Conservation (phyloP, 2,797 vertebrate genomes). For the Gymnothorax reevesii region DNA sequence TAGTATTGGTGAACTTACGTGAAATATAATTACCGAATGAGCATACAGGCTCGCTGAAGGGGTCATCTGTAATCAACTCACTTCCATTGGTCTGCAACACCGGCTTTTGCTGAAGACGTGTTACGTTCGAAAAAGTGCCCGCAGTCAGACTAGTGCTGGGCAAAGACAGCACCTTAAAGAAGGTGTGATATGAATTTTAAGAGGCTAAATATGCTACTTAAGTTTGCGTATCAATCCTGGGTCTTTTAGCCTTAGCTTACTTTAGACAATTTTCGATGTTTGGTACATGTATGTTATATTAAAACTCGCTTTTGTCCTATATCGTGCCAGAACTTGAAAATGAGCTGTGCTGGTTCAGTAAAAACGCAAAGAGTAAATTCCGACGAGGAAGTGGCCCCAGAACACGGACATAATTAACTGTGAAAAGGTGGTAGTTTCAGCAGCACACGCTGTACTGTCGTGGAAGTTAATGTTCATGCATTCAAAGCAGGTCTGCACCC, state of each 20-base stretch:
- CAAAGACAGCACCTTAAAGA: not conserved
- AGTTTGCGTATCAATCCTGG: not conserved
- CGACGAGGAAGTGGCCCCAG: constrained; percentile 48
- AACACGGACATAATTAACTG: constrained; percentile 47
- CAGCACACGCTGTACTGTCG: constrained; percentile 31
- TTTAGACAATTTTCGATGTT: constrained; percentile 32
- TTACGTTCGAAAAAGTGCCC: not conserved
- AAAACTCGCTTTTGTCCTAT: constrained; percentile 45
- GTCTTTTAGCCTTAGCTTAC: not conserved
- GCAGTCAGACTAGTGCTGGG: not conserved
- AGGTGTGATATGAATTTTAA: constrained; percentile 6
- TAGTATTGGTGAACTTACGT: not conserved
- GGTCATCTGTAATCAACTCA: not conserved
- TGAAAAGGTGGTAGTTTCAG: constrained; percentile 50
- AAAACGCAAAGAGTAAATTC: constrained; percentile 31
- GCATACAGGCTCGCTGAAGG: not conserved
- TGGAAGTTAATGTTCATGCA: not conserved
- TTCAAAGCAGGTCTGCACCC: too few species aligned
- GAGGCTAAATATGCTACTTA: not conserved
- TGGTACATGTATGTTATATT: constrained; percentile 28
- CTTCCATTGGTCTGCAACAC: not conserved
- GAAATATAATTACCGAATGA: not conserved
- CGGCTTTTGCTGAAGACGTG: not conserved
- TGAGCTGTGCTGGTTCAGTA: constrained; percentile 38
- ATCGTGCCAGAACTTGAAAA: constrained; percentile 41